Evolutionary conservation across 2,888 invertebrate species (phyloP), one percentile per base, ranked within the genome.

Genomic region (Tillus elongatus): DNA sequence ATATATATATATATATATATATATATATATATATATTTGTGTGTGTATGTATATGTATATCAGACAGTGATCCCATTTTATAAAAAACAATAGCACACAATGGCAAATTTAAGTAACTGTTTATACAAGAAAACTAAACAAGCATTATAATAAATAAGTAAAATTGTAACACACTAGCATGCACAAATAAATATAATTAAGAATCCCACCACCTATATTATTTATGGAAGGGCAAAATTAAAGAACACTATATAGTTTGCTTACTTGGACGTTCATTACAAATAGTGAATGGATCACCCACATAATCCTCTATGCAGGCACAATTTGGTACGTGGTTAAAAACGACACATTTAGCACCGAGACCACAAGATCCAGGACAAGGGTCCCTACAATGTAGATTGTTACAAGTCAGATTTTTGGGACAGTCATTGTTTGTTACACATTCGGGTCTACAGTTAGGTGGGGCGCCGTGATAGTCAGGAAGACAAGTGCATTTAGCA

Each of bases 311-410:
- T 42, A 75, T 68, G 54, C 84, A 85, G 32, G 77, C 74, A 57
- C 84, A 84, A 54, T 81, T 78, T 1, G 83, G 82, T 40, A 82
- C 75, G 51, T 85, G 84, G 50, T 80, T 78, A 39, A 79, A 73
- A 30, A 84, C 82, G 59, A 78, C 74, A 57, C 84, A 85, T 47
- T 73, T 68, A 14, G 84, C 80, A 43, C 78, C 77, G 12, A 74
- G 67, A 3, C 83, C 84, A 56, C 84, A 85, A 8, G 80, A 79
- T 41, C 82, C 82, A 30, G 77, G 75, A 49, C 84, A 85, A 16
- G 83, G 83, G 58, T 85, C 79, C 26, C 73, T 70, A 52, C 84
- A 85, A 54, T 75, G 75, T 40, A 77, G 75, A 51, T 80, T 79
- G 43, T 80, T 73, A 49, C 84, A 85, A 10, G 82, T 77, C 51